Evolutionary conservation across 2,113 vertebrate genomes (phyloP).

Genomic region (Anseranas semipalmata): DNA sequence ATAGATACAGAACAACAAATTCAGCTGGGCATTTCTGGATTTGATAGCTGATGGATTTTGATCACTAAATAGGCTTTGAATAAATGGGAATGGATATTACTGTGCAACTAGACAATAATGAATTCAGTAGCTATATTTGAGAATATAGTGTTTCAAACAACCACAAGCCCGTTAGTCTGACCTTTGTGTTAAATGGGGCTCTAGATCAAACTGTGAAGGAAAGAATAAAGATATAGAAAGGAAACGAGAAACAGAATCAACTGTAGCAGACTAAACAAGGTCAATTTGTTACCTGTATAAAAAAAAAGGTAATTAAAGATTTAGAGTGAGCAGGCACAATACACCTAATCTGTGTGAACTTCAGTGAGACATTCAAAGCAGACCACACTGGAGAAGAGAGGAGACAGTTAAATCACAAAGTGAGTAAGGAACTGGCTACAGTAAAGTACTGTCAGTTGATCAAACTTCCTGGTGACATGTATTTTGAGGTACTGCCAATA

Average conservation of each 20-base stretch:
- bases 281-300: background rate
- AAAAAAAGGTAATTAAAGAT: background rate
- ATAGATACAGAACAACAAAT: background rate
- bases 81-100: background rate
- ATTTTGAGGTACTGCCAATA: background rate
- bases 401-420: background rate
- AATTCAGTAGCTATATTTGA: background rate
- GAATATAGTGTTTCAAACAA: background rate
- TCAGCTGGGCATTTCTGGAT: background rate
- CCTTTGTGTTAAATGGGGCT: background rate
- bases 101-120: background rate
- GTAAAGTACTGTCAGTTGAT: background rate
- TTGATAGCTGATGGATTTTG: background rate
- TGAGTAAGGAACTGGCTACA: background rate
- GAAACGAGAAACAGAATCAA: background rate
- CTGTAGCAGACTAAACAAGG: background rate
- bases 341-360: background rate
- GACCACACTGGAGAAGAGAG: background rate
- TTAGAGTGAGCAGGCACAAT: background rate
- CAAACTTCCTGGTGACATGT: background rate
- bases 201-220: background rate
- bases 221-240: background rate
- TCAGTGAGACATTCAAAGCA: background rate
- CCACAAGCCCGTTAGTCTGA: background rate
- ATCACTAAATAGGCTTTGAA: background rate